Evolutionary conservation across 2,888 invertebrate species (phyloP).

Genomic region (Arge pagana): DNA sequence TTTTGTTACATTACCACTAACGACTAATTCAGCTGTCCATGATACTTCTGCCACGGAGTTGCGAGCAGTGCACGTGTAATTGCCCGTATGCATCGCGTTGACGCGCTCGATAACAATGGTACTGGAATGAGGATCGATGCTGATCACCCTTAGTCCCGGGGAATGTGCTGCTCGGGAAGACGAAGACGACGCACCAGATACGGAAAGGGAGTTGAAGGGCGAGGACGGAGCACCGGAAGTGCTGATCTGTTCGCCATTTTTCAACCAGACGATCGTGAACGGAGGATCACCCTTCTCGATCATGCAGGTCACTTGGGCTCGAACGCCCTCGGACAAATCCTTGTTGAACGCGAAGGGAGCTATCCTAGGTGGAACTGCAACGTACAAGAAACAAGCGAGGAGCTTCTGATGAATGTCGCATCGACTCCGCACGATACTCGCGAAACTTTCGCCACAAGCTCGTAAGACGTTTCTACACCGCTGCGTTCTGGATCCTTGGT

Average conservation of each 20-base stretch:
- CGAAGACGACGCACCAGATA: slow-evolving; percentile 33
- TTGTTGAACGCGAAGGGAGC: slow-evolving; percentile 80
- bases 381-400: slow-evolving; percentile 42
- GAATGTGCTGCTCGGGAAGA: slow-evolving; percentile 33
- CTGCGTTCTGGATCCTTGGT: too few relatives aligned
- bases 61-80: slow-evolving; percentile 89
- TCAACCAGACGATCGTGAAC: slow-evolving; percentile 88
- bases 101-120: slow-evolving; percentile 85
- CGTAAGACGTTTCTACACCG: too few relatives aligned
- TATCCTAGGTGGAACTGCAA: slow-evolving; percentile 81
- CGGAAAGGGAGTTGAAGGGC: slow-evolving; percentile 36
- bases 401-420: too few relatives aligned
- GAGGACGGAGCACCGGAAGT: slow-evolving; percentile 60
- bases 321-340: slow-evolving; percentile 74
- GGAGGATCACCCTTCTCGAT: slow-evolving; percentile 92
- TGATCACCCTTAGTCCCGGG: slow-evolving; percentile 52
- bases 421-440: too few relatives aligned
- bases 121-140: slow-evolving; percentile 80
- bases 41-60: slow-evolving; percentile 73
- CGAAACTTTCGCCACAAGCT: too few relatives aligned
- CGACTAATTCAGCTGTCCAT: slow-evolving; percentile 59
- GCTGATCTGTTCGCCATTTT: slow-evolving; percentile 79
- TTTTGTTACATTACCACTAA: slow-evolving; percentile 60
- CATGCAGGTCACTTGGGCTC: slow-evolving; percentile 88
- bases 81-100: slow-evolving; percentile 83